Conservation (phyloP, 64 coral and sea anemone species). For the Catalaphyllia jardinei region DNA sequence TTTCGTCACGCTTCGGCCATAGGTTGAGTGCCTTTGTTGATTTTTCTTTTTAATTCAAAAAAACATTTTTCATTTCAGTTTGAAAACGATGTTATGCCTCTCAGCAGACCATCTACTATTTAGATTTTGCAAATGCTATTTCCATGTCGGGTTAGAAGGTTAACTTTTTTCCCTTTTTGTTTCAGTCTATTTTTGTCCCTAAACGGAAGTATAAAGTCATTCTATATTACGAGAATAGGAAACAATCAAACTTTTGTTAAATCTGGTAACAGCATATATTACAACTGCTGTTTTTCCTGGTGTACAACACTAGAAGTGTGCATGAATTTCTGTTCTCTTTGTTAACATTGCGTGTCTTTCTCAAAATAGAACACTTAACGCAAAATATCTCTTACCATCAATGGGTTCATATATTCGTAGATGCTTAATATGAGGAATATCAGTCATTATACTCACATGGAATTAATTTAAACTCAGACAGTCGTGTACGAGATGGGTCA, state of each 20-base stretch:
- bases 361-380: not conserved
- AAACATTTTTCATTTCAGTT: not conserved
- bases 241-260: not conserved
- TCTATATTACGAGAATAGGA: not conserved
- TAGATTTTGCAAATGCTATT: not conserved
- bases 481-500: not conserved
- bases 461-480: not conserved
- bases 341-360: not conserved
- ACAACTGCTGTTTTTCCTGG: too few species aligned
- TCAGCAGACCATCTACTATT: not conserved
- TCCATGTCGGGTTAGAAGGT: not conserved
- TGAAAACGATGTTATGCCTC: not conserved
- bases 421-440: not conserved
- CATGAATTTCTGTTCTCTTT: too few species aligned
- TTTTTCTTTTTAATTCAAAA: too few species aligned
- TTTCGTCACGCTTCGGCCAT: too few species aligned
- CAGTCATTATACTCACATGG: not conserved
- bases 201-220: not conserved
- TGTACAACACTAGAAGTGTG: too few species aligned
- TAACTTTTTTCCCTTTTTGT: not conserved
- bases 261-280: not conserved
- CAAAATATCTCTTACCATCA: conserved; percentile 13
- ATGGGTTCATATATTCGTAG: not conserved
- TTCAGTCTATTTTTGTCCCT: not conserved
- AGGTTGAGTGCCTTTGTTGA: too few species aligned